Percentiles rank a stretch among this genome's conserved stretches.
phyloP scores from a whole-genome alignment of 2,888 invertebrate species.

The Callimorpha dominula region DNA sequence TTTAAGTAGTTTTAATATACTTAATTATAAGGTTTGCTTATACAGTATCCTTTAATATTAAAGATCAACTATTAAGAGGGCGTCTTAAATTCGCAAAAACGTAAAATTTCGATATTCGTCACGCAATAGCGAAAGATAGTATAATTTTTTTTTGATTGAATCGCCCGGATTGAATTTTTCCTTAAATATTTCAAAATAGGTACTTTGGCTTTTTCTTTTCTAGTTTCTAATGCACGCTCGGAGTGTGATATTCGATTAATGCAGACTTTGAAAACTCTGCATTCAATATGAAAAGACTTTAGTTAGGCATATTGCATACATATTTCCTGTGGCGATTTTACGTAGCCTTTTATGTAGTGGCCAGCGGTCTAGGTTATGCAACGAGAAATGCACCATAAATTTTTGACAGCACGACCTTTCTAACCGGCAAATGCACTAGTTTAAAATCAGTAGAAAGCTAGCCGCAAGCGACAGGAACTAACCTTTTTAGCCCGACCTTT shows the following conservation, averaged over 20 bases:
- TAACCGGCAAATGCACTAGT: conserved; percentile 72
- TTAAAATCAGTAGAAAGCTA: conserved; percentile 79
- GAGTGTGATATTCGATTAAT: neutral
- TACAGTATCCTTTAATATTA: too few species aligned
- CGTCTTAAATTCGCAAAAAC: too few species aligned
- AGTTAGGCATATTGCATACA: neutral
- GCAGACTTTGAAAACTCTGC: neutral
- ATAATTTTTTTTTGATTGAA: too few species aligned
- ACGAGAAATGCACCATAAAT: conserved; percentile 50
- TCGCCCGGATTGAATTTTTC: too few species aligned
- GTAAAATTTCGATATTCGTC: too few species aligned
- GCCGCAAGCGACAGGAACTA: conserved; percentile 75
- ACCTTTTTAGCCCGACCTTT: conserved; percentile 79
- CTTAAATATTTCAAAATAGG: neutral
- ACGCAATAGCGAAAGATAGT: too few species aligned
- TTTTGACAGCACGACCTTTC: conserved; percentile 62
- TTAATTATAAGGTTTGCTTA: too few species aligned
- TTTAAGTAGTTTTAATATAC: too few species aligned
- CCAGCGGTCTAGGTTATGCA: conserved; percentile 33
- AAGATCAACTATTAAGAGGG: too few species aligned
- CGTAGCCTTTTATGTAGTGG: conserved; percentile 2
- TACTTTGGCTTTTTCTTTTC: neutral
- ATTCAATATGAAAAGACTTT: neutral
- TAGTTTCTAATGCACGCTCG: neutral
- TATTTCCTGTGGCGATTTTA: neutral